Percentiles rank a stretch among this genome's conserved stretches.
Evolutionary conservation across 1,140 invertebrate species (phyloP).

Genomic region (Lycorma delicatula): DNA sequence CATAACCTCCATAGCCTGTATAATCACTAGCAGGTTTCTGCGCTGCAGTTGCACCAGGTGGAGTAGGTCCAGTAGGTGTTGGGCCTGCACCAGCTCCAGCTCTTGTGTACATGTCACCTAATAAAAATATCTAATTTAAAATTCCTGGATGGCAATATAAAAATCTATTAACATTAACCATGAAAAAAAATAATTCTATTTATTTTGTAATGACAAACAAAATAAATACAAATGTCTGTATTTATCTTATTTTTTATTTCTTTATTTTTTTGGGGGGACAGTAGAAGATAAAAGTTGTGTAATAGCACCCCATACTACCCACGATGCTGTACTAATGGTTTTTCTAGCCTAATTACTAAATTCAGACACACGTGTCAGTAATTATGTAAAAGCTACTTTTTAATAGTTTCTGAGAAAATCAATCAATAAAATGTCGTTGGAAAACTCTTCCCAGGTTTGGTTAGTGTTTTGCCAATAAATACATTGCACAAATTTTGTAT

Average conservation of each 20-base stretch:
- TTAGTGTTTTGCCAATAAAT: too few species aligned
- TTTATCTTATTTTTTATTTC: too few species aligned
- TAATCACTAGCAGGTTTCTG: conserved; percentile 40
- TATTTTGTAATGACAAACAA: not conserved
- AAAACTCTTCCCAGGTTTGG: too few species aligned
- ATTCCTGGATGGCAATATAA: not conserved
- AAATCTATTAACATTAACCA: conserved; percentile 8
- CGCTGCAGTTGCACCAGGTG: conserved; percentile 40
- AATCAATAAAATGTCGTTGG: too few species aligned
- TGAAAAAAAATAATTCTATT: conserved; percentile 9
- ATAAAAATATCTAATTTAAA: conserved; percentile 28
- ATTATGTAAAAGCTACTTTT: too few species aligned
- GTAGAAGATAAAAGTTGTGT: not conserved
- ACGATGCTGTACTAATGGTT: too few species aligned
- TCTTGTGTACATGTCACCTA: conserved; percentile 49
- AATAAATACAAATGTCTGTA: not conserved
- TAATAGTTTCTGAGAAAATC: too few species aligned
- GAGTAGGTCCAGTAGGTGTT: conserved; percentile 44
- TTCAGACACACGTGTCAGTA: too few species aligned
- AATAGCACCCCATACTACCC: too few species aligned
- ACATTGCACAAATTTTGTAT: too few species aligned
- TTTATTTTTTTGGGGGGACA: too few species aligned
- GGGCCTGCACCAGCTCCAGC: conserved; percentile 43
- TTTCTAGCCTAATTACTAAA: too few species aligned
- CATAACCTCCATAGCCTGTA: conserved; percentile 43